A percentile compares a stretch with the other conserved stretches of the same genome.
These are phyloP conservation scores for Nematostella vectensis DNA, from an alignment of 92 coral and sea anemone species.

Conservation along the genomic window DNA sequence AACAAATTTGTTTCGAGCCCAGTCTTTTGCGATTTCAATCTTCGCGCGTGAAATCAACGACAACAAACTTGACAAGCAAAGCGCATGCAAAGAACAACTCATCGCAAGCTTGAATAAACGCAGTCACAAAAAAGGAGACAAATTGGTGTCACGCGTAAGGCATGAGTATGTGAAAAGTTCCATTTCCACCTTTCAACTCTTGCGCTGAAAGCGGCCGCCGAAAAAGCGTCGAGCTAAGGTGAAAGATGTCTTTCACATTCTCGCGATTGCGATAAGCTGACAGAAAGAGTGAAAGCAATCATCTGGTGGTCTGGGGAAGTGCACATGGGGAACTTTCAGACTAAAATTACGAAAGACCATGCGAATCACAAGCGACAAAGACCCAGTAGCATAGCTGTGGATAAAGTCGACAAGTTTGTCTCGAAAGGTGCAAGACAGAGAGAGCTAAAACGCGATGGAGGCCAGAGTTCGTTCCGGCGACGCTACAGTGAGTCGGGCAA, in stretches of 20 bases:
- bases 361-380: conserved; percentile 28
- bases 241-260: too few species aligned
- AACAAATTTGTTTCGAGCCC: too few species aligned
- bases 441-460: conserved; percentile 32
- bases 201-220: too few species aligned
- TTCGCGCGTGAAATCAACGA: background rate
- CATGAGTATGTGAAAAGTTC: background rate
- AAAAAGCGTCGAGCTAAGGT: too few species aligned
- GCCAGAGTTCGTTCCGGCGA: conserved; percentile 70
- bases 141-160: too few species aligned
- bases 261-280: too few species aligned
- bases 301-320: background rate
- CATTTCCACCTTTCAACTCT: too few species aligned
- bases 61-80: background rate
- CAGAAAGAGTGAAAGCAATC: too few species aligned
- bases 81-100: background rate
- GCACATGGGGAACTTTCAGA: conserved; percentile 68
- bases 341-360: conserved; percentile 13
- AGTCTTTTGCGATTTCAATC: background rate
- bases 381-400: conserved; percentile 74
- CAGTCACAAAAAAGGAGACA: background rate
- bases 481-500: conserved; percentile 70
- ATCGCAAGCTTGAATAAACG: background rate
- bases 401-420: conserved; percentile 40
- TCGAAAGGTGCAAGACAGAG: conserved; percentile 18